A percentile compares a stretch with the other conserved stretches of the same genome.
These are phyloP conservation scores for Porphyrio hochstetteri DNA, from an alignment of 2,113 vertebrate species.

Conservation along the genomic window DNA sequence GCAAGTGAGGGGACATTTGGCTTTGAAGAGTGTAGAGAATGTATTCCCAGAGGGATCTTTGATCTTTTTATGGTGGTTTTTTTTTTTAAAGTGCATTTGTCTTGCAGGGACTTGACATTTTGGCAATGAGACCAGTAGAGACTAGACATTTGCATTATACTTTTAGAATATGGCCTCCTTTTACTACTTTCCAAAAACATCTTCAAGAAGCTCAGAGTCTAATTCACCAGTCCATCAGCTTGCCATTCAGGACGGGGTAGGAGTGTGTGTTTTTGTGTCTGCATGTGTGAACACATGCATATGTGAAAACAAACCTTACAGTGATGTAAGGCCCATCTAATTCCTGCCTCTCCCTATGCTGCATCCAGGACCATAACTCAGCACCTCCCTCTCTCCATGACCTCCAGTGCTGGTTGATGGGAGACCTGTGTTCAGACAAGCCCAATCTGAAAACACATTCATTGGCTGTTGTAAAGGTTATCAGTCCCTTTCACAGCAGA, in stretches of 20 bases:
- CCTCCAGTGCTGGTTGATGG: neutral
- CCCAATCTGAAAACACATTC: neutral
- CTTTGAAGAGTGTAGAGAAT: constrained; percentile 35
- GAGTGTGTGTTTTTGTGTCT: neutral
- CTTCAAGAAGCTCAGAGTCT: neutral
- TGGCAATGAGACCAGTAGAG: neutral
- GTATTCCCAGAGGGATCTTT: constrained; percentile 33
- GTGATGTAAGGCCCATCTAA: neutral
- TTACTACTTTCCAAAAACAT: neutral
- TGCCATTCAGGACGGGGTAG: fast-evolving
- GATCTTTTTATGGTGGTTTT: constrained; percentile 49
- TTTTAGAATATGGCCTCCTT: neutral
- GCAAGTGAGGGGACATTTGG: constrained; percentile 11
- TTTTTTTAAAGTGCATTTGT: constrained; percentile 8
- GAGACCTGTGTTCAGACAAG: neutral
- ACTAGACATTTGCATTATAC: neutral
- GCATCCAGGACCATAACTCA: neutral
- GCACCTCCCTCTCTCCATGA: neutral
- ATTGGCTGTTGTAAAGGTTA: neutral
- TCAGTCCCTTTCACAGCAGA: neutral
- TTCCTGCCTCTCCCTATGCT: neutral
- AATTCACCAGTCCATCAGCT: neutral
- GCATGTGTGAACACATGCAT: too few species aligned
- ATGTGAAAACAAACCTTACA: neutral
- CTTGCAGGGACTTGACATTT: neutral